Evolutionary conservation across 2,888 invertebrate genomes (phyloP).

Genomic region (Cosmorhoe ocellata): DNA sequence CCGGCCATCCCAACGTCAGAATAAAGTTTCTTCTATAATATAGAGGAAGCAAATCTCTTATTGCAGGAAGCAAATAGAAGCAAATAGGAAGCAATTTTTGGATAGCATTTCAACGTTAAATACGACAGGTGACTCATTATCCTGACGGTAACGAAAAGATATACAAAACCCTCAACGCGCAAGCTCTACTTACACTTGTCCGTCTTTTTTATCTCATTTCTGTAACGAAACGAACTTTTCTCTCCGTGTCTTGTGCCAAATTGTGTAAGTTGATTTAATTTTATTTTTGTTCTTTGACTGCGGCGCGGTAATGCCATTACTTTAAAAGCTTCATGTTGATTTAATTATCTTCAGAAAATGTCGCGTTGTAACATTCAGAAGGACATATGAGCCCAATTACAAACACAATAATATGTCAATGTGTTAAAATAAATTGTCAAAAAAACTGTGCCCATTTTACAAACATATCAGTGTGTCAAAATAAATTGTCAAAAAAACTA

Average conservation of each 20-base stretch:
- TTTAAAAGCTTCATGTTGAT: constrained; percentile 23
- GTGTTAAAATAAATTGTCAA: no score
- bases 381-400: background rate
- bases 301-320: constrained; percentile 23
- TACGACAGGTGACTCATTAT: no score
- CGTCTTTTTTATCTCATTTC: constrained; percentile 40
- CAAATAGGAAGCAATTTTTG: no score
- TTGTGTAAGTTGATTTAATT: constrained; percentile 38
- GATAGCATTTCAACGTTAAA: no score
- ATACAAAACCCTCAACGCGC: background rate
- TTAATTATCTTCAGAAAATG: constrained; percentile 15
- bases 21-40: no score
- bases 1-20: no score
- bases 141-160: background rate
- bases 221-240: constrained; percentile 27
- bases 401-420: no score
- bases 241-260: constrained; percentile 31
- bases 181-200: background rate
- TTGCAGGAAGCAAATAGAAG: no score
- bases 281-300: constrained; percentile 34
- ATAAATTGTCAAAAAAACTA: no score
- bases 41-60: no score
- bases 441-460: no score
- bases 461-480: no score
- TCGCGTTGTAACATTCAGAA: background rate